These are phyloP conservation scores for Fissipunctia ypsillon DNA, from an alignment of 2,888 invertebrate genomes.

Conservation along the genomic window DNA sequence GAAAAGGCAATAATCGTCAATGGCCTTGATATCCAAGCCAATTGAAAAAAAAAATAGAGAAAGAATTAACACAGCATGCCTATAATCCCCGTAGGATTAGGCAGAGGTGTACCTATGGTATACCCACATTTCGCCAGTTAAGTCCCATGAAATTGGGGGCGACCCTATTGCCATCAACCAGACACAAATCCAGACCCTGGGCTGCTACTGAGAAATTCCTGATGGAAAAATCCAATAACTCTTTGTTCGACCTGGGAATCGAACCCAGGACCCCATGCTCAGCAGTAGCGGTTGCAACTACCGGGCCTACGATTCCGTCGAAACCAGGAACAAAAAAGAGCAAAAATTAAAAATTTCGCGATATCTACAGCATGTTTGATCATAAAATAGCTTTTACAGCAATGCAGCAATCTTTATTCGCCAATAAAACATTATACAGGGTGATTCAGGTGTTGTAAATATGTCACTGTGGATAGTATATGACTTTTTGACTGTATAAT, in stretches of 20 bases:
- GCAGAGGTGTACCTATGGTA: not conserved
- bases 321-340: not conserved
- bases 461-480: slow-evolving; percentile 40
- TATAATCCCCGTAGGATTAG: not conserved
- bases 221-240: not conserved
- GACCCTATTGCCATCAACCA: not conserved
- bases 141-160: not conserved
- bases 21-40: no score
- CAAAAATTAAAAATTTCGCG: not conserved
- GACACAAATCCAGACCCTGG: not conserved
- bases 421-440: slow-evolving; percentile 52
- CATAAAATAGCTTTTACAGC: slow-evolving; percentile 59
- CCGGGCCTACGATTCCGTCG: not conserved
- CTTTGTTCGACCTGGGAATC: not conserved
- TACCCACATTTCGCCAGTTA: not conserved
- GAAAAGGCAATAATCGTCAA: no score
- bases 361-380: slow-evolving; percentile 29
- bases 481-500: slow-evolving; percentile 31
- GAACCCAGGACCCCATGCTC: no score
- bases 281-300: not conserved
- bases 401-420: slow-evolving; percentile 59
- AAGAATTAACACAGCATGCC: not conserved
- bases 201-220: not conserved
- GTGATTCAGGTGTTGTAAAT: slow-evolving; percentile 56
- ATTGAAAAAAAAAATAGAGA: not conserved